Evolutionary conservation across 1,140 invertebrate genomes (phyloP).

Genomic region (Trinorchestia longiramus): DNA sequence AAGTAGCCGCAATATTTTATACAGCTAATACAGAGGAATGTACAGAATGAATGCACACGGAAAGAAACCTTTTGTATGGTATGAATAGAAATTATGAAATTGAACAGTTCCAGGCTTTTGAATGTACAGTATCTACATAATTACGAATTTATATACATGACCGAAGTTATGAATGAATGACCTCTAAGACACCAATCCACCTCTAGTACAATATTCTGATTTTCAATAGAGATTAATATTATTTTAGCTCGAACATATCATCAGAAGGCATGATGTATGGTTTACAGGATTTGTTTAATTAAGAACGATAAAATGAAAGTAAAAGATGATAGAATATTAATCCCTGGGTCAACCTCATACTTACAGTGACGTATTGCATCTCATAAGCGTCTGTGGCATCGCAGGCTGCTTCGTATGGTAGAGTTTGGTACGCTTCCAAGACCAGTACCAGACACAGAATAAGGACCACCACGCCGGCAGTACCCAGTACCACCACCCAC

Average conservation of each 20-base stretch:
- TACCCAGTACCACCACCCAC: slow-evolving; percentile 32
- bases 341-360: neutral
- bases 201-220: no score
- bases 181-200: no score
- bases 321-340: neutral
- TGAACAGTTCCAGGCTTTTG: neutral
- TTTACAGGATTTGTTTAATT: neutral
- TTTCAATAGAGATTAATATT: no score
- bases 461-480: slow-evolving; percentile 4
- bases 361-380: slow-evolving; percentile 39
- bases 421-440: slow-evolving; percentile 11
- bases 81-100: neutral
- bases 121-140: neutral
- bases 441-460: slow-evolving; percentile 30
- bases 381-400: slow-evolving; percentile 19
- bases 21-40: neutral
- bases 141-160: neutral
- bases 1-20: neutral
- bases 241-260: neutral
- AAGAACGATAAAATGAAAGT: neutral
- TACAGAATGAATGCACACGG: neutral
- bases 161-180: neutral
- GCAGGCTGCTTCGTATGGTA: slow-evolving; percentile 23
- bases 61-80: neutral
- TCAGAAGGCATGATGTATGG: neutral